Evolutionary conservation across 2,113 vertebrate species (phyloP).

Genomic region (Rhinolophus sinicus): DNA sequence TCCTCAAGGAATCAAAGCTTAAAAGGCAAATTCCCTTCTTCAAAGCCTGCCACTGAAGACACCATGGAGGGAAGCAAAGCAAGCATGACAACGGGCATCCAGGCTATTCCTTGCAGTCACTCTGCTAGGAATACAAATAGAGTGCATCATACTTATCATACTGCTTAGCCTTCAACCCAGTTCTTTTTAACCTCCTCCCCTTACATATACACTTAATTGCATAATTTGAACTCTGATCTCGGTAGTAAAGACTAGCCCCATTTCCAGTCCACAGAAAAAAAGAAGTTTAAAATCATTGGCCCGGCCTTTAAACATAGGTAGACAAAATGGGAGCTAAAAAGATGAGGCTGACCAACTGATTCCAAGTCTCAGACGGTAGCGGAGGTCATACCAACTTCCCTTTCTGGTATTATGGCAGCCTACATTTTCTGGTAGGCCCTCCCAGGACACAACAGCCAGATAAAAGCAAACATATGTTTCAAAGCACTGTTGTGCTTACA

Average conservation of each 20-base stretch:
- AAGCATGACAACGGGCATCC: not conserved
- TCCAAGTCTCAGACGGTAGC: constrained; percentile 7
- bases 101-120: not conserved
- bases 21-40: not conserved
- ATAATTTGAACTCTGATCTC: constrained; percentile 1
- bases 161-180: not conserved
- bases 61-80: not conserved
- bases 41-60: not conserved
- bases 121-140: not conserved
- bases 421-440: not conserved
- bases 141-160: not conserved
- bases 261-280: not conserved
- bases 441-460: not conserved
- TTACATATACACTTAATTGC: not conserved
- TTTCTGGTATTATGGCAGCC: not conserved
- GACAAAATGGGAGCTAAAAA: not conserved
- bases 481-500: not conserved
- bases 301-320: not conserved
- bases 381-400: not conserved
- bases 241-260: not conserved
- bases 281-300: not conserved
- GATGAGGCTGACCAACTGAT: not conserved
- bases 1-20: not conserved
- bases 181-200: not conserved
- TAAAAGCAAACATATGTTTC: constrained; percentile 26